These are phyloP conservation scores for Rotaria magnacalcarata DNA, from an alignment of 2,888 invertebrate genomes.

Conservation along the genomic window DNA sequence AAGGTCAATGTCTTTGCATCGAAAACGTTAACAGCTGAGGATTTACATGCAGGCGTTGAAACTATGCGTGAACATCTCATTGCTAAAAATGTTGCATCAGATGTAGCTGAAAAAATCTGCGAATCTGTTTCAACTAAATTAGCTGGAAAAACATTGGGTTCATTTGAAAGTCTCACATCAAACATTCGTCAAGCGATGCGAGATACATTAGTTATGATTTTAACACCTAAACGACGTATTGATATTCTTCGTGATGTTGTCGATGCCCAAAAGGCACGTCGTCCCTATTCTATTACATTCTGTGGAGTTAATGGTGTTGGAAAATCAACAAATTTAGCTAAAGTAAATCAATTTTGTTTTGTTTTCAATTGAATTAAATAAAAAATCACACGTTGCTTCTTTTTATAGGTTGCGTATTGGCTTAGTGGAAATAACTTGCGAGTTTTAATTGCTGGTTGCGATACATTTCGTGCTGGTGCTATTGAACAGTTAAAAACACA, in stretches of 20 bases:
- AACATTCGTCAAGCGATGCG: slow-evolving; percentile 81
- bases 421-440: slow-evolving; percentile 90
- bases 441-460: slow-evolving; percentile 95
- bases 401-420: slow-evolving; percentile 81
- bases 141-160: slow-evolving; percentile 82
- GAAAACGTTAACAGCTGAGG: slow-evolving; percentile 75
- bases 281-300: slow-evolving; percentile 91
- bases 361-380: too few species aligned
- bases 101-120: slow-evolving; percentile 86
- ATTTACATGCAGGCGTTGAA: slow-evolving; percentile 79
- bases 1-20: slow-evolving; percentile 55
- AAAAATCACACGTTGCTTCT: too few species aligned
- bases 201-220: slow-evolving; percentile 83
- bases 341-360: not conserved
- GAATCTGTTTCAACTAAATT: slow-evolving; percentile 82
- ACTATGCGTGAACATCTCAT: slow-evolving; percentile 92
- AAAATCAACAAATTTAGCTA: slow-evolving; percentile 95
- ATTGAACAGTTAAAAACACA: slow-evolving; percentile 96
- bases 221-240: slow-evolving; percentile 86
- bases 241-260: slow-evolving; percentile 92
- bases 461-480: slow-evolving; percentile 96
- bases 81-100: slow-evolving; percentile 90
- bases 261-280: slow-evolving; percentile 72
- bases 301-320: slow-evolving; percentile 99
- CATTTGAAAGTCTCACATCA: slow-evolving; percentile 71